Evolutionary conservation across 2,113 vertebrate species (phyloP).

Genomic region (Eretmochelys imbricata): DNA sequence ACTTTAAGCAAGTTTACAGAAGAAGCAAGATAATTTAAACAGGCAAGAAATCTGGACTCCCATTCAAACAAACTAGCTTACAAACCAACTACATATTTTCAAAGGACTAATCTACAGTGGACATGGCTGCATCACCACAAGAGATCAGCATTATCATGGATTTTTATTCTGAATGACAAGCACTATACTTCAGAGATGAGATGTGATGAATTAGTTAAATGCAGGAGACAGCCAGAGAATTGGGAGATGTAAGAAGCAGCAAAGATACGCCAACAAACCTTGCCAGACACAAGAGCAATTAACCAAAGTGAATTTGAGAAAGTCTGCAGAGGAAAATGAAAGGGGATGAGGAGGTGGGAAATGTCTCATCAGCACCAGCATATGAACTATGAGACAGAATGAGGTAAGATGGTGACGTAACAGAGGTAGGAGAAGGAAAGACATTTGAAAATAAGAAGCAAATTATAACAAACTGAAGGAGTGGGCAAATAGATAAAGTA

Average conservation of each 20-base stretch:
- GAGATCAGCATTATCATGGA: neutral
- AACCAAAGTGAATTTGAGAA: conserved; percentile 52
- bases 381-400: conserved; percentile 12
- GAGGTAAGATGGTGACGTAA: neutral
- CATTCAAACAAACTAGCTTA: neutral
- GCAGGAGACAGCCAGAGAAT: conserved; percentile 20
- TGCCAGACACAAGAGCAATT: conserved; percentile 59
- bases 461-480: neutral
- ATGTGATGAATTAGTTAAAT: conserved; percentile 54
- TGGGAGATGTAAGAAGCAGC: neutral
- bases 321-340: conserved; percentile 25
- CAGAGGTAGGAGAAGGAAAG: neutral
- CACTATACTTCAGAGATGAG: neutral
- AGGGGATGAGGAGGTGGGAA: neutral
- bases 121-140: neutral
- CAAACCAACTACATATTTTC: conserved; percentile 1
- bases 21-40: neutral
- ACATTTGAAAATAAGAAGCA: neutral
- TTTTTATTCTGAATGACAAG: conserved; percentile 24
- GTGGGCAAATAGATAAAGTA: neutral
- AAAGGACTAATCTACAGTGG: neutral
- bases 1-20: neutral
- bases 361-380: neutral
- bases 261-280: conserved; percentile 33
- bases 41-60: neutral